A percentile compares a stretch with the other conserved stretches of the same genome.
These are phyloP conservation scores for Origma solitaria DNA, from an alignment of 2,113 vertebrate species.

Conservation along the genomic window DNA sequence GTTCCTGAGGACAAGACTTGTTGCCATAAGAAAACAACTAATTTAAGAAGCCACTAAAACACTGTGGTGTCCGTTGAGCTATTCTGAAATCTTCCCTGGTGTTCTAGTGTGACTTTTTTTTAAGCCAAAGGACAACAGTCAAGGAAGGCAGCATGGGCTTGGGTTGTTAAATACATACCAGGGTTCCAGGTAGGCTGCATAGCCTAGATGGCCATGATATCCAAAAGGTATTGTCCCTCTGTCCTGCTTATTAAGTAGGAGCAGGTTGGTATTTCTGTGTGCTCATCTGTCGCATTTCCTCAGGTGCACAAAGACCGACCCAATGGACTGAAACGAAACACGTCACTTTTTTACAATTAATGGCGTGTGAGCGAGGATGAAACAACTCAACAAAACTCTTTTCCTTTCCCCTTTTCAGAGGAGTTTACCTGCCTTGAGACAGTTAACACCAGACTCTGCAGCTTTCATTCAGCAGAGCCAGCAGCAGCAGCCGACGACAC, in stretches of 20 bases:
- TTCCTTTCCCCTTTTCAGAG: constrained; percentile 71
- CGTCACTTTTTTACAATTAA: fast-evolving
- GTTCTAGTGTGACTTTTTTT: neutral
- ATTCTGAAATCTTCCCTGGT: neutral
- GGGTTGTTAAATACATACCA: neutral
- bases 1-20: neutral
- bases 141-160: neutral
- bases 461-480: constrained; percentile 97
- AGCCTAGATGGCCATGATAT: neutral
- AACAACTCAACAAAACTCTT: neutral
- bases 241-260: neutral
- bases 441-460: constrained; percentile 92
- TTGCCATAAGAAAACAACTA: neutral
- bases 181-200: neutral
- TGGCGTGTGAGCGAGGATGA: neutral
- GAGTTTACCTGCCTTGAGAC: constrained; percentile 94
- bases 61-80: neutral
- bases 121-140: neutral
- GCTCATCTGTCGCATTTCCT: neutral
- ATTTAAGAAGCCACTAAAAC: neutral
- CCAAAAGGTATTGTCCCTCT: neutral
- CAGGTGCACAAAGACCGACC: neutral
- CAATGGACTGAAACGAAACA: neutral
- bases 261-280: neutral
- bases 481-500: constrained; percentile 77